These are phyloP conservation scores for Gambelia wislizenii DNA, from an alignment of 2,797 vertebrate genomes.

Conservation along the genomic window DNA sequence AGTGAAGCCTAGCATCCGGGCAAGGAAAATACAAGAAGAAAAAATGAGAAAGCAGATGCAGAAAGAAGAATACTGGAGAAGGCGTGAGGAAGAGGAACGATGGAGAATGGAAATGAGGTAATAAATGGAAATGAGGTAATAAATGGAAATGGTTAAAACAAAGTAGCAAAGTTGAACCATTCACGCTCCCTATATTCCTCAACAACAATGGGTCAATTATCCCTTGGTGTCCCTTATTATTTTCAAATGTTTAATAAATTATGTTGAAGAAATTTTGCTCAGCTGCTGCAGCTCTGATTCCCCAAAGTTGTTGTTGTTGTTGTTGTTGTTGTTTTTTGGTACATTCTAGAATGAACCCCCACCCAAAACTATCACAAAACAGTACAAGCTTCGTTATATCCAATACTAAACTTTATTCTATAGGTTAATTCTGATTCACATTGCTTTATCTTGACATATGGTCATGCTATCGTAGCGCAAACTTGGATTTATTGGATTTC, in stretches of 20 bases:
- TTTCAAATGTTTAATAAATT: background rate
- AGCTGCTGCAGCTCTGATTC: background rate
- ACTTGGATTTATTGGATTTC: background rate
- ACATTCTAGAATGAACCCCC: background rate
- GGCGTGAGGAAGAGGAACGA: conserved; percentile 95
- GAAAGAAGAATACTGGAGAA: conserved; percentile 98
- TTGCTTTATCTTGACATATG: background rate
- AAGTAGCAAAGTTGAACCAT: background rate
- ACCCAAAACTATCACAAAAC: background rate
- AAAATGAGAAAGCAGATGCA: conserved; percentile 99
- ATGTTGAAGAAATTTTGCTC: background rate
- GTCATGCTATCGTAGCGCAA: background rate
- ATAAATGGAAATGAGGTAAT: conserved; percentile 96
- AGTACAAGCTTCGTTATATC: background rate
- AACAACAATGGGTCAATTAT: background rate
- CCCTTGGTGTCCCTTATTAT: background rate
- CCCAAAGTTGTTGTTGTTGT: background rate
- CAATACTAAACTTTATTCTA: too few relatives aligned
- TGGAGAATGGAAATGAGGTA: conserved; percentile 99
- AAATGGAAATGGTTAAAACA: too few relatives aligned
- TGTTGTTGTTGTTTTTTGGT: too few relatives aligned
- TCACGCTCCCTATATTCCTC: background rate
- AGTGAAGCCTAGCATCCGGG: conserved; percentile 97
- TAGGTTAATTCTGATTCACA: background rate
- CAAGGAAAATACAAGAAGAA: conserved; percentile 97